Base-by-base conservation (phyloP, 2,797 vertebrate species). In the Gambelia wislizenii region DNA sequence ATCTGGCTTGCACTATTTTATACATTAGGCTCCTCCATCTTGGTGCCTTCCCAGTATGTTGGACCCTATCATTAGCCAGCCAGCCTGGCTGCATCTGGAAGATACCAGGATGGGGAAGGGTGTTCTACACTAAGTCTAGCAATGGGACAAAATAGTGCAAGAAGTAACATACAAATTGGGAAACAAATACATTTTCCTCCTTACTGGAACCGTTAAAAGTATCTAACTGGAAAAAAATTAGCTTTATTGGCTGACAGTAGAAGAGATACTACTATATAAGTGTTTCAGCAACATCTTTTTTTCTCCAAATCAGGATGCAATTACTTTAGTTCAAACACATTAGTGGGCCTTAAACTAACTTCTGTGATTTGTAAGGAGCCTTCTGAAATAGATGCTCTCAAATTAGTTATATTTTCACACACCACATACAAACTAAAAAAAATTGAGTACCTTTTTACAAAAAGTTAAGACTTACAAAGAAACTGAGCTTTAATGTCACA, bases 71-170 rank as follows among this genome's bases (percentile, higher is more conserved):
- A 13, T 30, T 47, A 44, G 2, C 2, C 25, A 69, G 7, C 64
- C 25, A 13, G 70, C 1, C 20, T 39, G n/a, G 13, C 36, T 16
- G 20, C 14, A 39, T 8, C 70, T 39, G 36, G 70, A 72, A 18
- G 36, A 18, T 36, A 36, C 36, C 1, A 39, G 33, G 70, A 36
- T 36, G 36, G 14, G n/a, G n/a, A 36, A 30, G 20, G 22, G 4
- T 67, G 27, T 67, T 67, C 56, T 22, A 74, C 70, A 76, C 1
- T 47, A 13, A 42, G 6, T 27, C 64, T 67, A 14, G 64, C 30
- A 67, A 67, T 30, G 22, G 36, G 22, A 16, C 67, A 85, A 86
- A 64, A 39, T 1, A 25, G 91, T 42, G 72, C 81, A 75, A 89
- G 42, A 70, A 87, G 81, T 22, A 30, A 6, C 14, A 47, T 77